These are phyloP conservation scores for Aleiodes leptofemur DNA, from an alignment of 2,888 invertebrate species.

Conservation along the genomic window DNA sequence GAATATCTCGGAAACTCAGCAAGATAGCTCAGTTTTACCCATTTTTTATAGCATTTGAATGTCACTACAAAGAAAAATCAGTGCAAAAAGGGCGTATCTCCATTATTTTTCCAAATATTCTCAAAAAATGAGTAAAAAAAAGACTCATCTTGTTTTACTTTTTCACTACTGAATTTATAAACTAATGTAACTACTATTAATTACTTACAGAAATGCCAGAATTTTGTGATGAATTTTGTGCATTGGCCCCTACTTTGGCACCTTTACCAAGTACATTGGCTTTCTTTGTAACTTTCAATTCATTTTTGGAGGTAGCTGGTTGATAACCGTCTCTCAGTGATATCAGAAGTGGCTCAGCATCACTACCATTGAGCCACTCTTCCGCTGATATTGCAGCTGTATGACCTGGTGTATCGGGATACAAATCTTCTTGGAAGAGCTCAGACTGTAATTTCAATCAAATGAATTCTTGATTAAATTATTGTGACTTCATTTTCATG, in stretches of 20 bases:
- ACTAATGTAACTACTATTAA: not conserved
- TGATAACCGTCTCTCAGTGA: slow-evolving; percentile 89
- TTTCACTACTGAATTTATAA: too few species aligned
- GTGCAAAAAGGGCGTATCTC: too few species aligned
- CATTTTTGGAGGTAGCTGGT: slow-evolving; percentile 79
- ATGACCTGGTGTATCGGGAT: slow-evolving; percentile 95
- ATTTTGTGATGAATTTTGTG: slow-evolving; percentile 53
- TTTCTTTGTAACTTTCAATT: slow-evolving; percentile 86
- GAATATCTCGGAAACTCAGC: too few species aligned
- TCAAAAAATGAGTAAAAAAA: not conserved
- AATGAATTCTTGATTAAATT: slow-evolving; percentile 4
- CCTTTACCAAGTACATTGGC: slow-evolving; percentile 88
- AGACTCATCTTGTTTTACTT: not conserved
- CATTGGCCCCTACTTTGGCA: slow-evolving; percentile 70
- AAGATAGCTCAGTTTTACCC: too few species aligned
- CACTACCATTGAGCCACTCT: slow-evolving; percentile 93
- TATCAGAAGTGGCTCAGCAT: slow-evolving; percentile 93
- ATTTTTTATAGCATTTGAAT: too few species aligned
- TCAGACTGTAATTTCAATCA: slow-evolving; percentile 81
- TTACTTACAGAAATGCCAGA: slow-evolving; percentile 64
- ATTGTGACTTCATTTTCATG: too few species aligned
- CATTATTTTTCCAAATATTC: not conserved
- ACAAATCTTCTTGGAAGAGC: slow-evolving; percentile 97
- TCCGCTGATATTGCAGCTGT: slow-evolving; percentile 92
- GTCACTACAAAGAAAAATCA: too few species aligned